Conservation (phyloP, 2,113 vertebrate genomes). For the Leiothrix lutea region DNA sequence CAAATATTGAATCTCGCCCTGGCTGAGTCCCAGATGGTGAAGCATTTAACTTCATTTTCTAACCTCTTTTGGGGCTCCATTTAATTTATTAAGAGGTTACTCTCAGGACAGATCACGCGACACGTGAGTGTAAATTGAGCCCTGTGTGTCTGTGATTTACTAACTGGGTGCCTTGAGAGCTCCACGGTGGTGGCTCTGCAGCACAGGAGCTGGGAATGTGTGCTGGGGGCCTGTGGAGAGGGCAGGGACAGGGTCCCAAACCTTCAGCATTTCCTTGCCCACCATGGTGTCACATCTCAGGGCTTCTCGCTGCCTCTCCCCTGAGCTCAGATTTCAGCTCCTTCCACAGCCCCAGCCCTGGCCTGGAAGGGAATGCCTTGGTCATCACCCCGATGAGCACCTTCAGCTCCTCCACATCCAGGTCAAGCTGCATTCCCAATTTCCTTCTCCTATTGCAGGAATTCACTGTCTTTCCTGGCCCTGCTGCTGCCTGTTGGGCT, state of each 20-base stretch:
- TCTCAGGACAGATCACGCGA: slow-evolving; percentile 34
- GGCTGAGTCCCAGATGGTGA: slow-evolving; percentile 40
- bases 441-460: not conserved
- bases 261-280: not conserved
- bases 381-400: not conserved
- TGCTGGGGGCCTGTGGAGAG: not conserved
- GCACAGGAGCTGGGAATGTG: rapidly evolving
- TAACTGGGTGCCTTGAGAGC: not conserved
- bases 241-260: rapidly evolving
- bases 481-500: not conserved
- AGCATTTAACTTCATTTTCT: slow-evolving; percentile 59
- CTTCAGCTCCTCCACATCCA: not conserved
- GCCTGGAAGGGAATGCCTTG: not conserved
- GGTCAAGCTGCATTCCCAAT: rapidly evolving
- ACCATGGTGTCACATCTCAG: not conserved
- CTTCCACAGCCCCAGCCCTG: not conserved
- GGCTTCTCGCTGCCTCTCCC: not conserved
- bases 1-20: slow-evolving; percentile 43
- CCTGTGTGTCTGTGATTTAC: slow-evolving; percentile 23
- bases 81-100: slow-evolving; percentile 52
- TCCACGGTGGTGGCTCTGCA: not conserved
- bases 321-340: not conserved
- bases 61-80: slow-evolving; percentile 36
- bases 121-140: slow-evolving; percentile 7
- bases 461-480: rapidly evolving